Percentiles rank a stretch among this genome's conserved stretches.
Evolutionary conservation across 2,888 invertebrate species (phyloP).

Genomic region (Cosmia pyralina): DNA sequence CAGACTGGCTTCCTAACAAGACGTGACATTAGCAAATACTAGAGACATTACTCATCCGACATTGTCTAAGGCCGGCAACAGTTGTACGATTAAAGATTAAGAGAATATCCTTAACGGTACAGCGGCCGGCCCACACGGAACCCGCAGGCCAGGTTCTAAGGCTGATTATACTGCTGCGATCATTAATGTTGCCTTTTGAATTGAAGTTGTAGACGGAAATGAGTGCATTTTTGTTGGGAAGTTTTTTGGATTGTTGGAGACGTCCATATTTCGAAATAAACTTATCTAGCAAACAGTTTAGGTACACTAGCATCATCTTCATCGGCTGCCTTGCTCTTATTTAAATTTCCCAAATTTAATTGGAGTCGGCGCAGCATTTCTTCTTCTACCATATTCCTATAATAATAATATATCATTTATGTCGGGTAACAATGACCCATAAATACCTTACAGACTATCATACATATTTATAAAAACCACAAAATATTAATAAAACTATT

Average conservation of each 20-base stretch:
- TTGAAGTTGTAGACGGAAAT: background rate
- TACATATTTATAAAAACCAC: no score
- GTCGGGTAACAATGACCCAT: no score
- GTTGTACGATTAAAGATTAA: conserved; percentile 86
- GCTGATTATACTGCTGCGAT: conserved; percentile 37
- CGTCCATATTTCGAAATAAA: background rate
- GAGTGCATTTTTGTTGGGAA: no score
- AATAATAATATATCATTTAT: no score
- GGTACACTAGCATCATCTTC: background rate
- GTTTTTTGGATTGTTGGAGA: background rate
- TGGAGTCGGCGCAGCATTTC: no score
- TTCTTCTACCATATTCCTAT: background rate
- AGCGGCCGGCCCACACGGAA: conserved; percentile 79
- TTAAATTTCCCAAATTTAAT: no score
- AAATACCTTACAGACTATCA: no score
- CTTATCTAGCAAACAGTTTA: background rate
- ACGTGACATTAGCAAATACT: conserved; percentile 82
- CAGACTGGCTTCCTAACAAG: conserved; percentile 71
- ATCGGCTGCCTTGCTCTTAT: background rate
- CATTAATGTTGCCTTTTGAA: background rate
- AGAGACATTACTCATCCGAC: conserved; percentile 82
- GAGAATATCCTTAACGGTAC: conserved; percentile 86
- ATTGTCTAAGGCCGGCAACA: conserved; percentile 82
- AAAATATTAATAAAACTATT: no score
- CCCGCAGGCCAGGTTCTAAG: conserved; percentile 55